A percentile compares a stretch with the other conserved stretches of the same genome.
These are phyloP conservation scores for Octonoba sinensis DNA, from an alignment of 2,888 invertebrate species.

Conservation along the genomic window DNA sequence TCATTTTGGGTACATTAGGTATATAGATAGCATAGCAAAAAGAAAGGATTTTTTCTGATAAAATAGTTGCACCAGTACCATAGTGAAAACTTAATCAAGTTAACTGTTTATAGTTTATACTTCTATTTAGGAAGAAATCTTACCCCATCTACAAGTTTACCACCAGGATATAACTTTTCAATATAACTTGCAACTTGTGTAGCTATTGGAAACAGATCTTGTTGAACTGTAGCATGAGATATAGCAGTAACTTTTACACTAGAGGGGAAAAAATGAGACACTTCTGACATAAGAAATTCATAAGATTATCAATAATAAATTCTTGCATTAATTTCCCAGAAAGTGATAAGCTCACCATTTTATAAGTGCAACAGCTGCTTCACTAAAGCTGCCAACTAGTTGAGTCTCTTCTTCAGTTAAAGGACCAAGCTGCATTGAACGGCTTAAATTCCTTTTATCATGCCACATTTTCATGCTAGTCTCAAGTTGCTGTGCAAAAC, in stretches of 20 bases:
- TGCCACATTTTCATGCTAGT: slow-evolving; percentile 90
- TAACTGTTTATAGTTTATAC: too few species aligned
- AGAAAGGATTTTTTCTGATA: too few species aligned
- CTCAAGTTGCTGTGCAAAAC: slow-evolving; percentile 79
- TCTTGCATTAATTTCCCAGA: too few species aligned
- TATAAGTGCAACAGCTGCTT: slow-evolving; percentile 87
- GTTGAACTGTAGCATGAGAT: slow-evolving; percentile 79
- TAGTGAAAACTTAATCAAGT: too few species aligned
- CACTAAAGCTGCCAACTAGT: slow-evolving; percentile 83
- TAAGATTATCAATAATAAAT: not conserved
- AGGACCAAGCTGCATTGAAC: slow-evolving; percentile 53
- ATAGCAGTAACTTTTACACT: slow-evolving; percentile 77
- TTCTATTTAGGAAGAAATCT: slow-evolving; percentile 61
- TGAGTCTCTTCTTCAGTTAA: slow-evolving; percentile 79
- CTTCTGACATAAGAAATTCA: not conserved
- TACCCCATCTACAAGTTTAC: slow-evolving; percentile 83
- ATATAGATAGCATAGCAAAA: too few species aligned
- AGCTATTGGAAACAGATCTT: slow-evolving; percentile 83
- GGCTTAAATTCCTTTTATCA: slow-evolving; percentile 77
- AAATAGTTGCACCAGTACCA: too few species aligned
- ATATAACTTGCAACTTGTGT: slow-evolving; percentile 79
- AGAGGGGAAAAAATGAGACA: slow-evolving; percentile 60
- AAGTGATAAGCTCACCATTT: slow-evolving; percentile 73
- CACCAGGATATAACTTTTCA: slow-evolving; percentile 84
- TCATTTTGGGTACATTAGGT: too few species aligned